A percentile compares a stretch with the other conserved stretches of the same genome.
Evolutionary conservation across 2,113 vertebrate genomes (phyloP).

Genomic region (Etheostoma cragini): DNA sequence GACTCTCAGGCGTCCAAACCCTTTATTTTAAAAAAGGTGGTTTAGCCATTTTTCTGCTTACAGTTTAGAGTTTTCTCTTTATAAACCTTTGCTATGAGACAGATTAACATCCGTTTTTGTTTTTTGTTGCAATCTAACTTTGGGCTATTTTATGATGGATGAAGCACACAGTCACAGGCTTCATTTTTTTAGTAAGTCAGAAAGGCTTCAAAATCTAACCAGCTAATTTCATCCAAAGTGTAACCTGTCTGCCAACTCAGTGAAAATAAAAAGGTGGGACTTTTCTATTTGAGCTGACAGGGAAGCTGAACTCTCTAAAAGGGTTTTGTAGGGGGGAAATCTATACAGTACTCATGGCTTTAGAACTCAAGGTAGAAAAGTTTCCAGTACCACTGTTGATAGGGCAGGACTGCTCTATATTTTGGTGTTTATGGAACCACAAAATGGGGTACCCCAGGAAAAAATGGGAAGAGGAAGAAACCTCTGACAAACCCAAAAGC

Average conservation of each 20-base stretch:
- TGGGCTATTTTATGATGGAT: conserved; percentile 14
- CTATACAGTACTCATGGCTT: conserved; percentile 14
- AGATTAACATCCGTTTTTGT: not conserved
- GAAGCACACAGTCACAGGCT: conserved; percentile 2
- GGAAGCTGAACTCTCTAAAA: conserved; percentile 18
- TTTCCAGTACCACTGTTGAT: too few relatives aligned
- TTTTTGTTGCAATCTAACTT: conserved; percentile 1
- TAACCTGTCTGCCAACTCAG: conserved; percentile 28
- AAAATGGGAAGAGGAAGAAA: too few relatives aligned
- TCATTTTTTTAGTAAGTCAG: conserved; percentile 29
- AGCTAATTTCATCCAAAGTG: conserved; percentile 16
- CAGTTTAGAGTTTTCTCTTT: not conserved
- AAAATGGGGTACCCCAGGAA: too few relatives aligned
- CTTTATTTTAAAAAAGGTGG: conserved; percentile 6
- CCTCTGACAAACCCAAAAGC: too few relatives aligned
- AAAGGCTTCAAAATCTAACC: conserved; percentile 1
- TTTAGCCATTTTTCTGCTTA: not conserved
- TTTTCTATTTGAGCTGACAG: conserved; percentile 49
- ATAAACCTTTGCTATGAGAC: not conserved
- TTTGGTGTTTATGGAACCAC: too few relatives aligned
- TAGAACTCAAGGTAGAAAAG: too few relatives aligned
- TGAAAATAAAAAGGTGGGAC: conserved; percentile 21
- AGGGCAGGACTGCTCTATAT: too few relatives aligned
- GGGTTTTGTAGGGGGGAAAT: conserved; percentile 11
- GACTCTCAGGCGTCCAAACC: not conserved